A percentile compares a stretch with the other conserved stretches of the same genome.
These are phyloP conservation scores for Rhyacophila evoluta DNA, from an alignment of 2,888 invertebrate species.

Conservation along the genomic window DNA sequence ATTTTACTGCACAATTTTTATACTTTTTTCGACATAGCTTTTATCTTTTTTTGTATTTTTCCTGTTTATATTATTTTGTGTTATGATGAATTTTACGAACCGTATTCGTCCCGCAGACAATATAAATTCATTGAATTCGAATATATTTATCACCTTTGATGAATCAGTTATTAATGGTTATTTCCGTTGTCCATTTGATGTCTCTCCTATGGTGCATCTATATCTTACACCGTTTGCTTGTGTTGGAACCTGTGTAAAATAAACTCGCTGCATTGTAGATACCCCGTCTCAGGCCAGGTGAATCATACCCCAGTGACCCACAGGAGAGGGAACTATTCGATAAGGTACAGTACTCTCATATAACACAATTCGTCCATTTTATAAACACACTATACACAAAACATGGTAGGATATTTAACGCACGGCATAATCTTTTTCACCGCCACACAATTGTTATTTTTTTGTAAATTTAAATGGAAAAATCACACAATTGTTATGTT, in stretches of 20 bases:
- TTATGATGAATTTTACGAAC: too few relatives aligned
- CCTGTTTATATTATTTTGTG: too few relatives aligned
- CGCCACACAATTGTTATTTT: too few relatives aligned
- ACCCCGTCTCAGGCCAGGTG: conserved; percentile 64
- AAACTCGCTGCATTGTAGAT: conserved; percentile 59
- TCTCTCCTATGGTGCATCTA: not conserved
- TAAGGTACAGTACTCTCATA: conserved; percentile 68
- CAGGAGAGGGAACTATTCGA: conserved; percentile 75
- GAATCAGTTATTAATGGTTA: not conserved
- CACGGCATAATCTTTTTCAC: not conserved
- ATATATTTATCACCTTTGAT: too few relatives aligned
- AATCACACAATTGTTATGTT: too few relatives aligned
- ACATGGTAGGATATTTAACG: not conserved
- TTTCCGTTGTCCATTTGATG: not conserved
- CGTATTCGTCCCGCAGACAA: too few relatives aligned
- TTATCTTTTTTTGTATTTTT: too few relatives aligned
- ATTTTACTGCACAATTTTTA: too few relatives aligned
- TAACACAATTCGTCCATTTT: conserved; percentile 38
- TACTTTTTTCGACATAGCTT: too few relatives aligned
- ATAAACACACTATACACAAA: conserved; percentile 13
- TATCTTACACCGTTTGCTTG: not conserved
- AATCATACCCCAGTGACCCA: conserved; percentile 70
- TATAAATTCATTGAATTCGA: too few relatives aligned
- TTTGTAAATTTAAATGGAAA: too few relatives aligned
- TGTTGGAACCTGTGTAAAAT: conserved; percentile 49